phyloP scores from a whole-genome alignment of 2,113 vertebrate genomes.

The Anoura caudifer region DNA sequence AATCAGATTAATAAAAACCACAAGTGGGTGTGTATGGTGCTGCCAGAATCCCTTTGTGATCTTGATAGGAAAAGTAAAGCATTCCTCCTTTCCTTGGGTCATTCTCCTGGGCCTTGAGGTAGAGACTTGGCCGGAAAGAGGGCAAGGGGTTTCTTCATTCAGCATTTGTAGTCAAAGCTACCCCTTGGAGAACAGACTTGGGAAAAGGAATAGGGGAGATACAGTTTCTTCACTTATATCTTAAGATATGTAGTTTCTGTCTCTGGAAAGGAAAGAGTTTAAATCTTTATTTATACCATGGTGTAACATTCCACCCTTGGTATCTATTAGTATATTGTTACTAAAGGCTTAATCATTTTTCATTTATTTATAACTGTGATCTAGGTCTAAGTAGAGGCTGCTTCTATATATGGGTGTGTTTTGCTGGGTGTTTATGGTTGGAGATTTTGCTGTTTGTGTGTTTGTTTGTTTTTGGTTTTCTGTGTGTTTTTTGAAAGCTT shows the following conservation, averaged over 20 bases:
- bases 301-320: neutral
- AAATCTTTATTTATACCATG: neutral
- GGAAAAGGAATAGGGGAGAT: neutral
- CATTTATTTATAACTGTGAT: constrained; percentile 5
- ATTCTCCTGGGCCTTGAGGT: neutral
- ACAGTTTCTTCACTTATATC: neutral
- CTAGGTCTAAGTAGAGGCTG: neutral
- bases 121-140: neutral
- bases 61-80: neutral
- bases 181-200: neutral
- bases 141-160: neutral
- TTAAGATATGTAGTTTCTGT: neutral
- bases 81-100: neutral
- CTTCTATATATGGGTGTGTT: neutral
- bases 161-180: neutral
- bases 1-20: neutral
- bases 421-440: neutral
- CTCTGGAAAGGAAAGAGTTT: neutral
- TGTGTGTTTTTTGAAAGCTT: constrained; percentile 56
- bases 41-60: neutral
- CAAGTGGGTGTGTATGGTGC: neutral
- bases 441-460: neutral
- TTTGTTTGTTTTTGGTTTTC: constrained; percentile 38
- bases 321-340: neutral
- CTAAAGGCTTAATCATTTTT: neutral